These are phyloP conservation scores for Drosophila murphyi DNA, from an alignment of 1,140 invertebrate genomes.

Conservation along the genomic window DNA sequence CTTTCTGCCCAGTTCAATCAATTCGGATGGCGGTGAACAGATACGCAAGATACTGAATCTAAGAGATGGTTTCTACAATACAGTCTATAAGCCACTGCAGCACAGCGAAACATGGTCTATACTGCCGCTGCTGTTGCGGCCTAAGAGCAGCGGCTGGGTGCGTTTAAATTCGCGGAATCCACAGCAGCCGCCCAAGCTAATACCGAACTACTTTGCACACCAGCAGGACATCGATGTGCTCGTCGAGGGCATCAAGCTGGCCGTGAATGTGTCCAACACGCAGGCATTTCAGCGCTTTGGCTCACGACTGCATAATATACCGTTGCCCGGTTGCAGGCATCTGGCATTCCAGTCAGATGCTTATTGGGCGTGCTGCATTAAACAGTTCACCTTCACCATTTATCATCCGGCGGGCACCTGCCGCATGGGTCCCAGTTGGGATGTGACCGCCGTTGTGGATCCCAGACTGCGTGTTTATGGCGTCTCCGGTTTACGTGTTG, in stretches of 20 bases:
- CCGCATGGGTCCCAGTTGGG: conserved; percentile 93
- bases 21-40: conserved; percentile 91
- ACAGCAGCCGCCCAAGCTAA: conserved; percentile 92
- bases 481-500: conserved; percentile 89
- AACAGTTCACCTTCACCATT: conserved; percentile 93
- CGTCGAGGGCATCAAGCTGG: conserved; percentile 93
- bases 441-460: conserved; percentile 93
- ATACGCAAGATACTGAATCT: conserved; percentile 91
- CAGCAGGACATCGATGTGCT: conserved; percentile 90
- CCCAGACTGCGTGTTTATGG: conserved; percentile 90
- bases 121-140: conserved; percentile 91
- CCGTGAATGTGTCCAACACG: conserved; percentile 91
- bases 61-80: conserved; percentile 92
- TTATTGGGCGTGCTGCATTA: conserved; percentile 92
- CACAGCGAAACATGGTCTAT: conserved; percentile 93
- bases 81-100: conserved; percentile 92
- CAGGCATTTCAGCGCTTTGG: conserved; percentile 92
- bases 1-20: conserved; percentile 92
- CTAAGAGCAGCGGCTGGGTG: conserved; percentile 93
- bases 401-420: conserved; percentile 94
- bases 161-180: conserved; percentile 92
- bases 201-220: conserved; percentile 95
- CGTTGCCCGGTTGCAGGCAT: conserved; percentile 91
- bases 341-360: conserved; percentile 90
- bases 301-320: conserved; percentile 90